Percentiles rank a stretch among this genome's conserved stretches.
These are phyloP conservation scores for Choristoneura fumiferana DNA, from an alignment of 1,140 invertebrate genomes.

Conservation along the genomic window DNA sequence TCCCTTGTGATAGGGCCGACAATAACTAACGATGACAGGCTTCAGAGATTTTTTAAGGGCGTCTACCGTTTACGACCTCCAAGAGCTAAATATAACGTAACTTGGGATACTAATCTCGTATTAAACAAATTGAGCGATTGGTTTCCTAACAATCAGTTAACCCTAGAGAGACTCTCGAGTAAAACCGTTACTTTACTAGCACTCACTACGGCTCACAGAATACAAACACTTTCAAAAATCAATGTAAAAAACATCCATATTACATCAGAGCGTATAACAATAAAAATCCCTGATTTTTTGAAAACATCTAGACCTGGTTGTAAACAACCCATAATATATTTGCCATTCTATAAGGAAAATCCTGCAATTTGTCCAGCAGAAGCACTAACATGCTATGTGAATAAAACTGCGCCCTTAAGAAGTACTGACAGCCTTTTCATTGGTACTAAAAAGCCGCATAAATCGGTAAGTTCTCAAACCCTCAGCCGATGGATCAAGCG, in stretches of 20 bases:
- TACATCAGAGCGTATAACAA: background rate
- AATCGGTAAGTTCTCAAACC: background rate
- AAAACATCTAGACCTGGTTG: background rate
- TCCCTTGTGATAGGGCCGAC: background rate
- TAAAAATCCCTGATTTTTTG: conserved; percentile 17
- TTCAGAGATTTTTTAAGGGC: conserved; percentile 10
- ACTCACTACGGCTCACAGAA: conserved; percentile 10
- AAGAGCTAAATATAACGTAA: conserved; percentile 2
- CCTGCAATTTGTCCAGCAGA: conserved; percentile 1
- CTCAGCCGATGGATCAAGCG: conserved; percentile 26
- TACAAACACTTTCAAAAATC: conserved; percentile 14
- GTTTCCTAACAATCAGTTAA: background rate
- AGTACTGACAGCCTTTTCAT: background rate
- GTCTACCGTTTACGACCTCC: conserved; percentile 1
- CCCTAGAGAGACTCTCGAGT: background rate
- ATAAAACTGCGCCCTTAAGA: background rate
- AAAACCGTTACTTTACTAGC: conserved; percentile 10
- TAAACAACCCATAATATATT: background rate
- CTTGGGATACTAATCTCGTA: conserved; percentile 7
- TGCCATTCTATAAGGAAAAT: background rate
- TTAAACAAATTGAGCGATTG: background rate
- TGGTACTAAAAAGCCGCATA: conserved; percentile 16
- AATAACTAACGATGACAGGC: background rate
- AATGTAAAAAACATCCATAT: background rate
- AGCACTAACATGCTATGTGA: background rate